These are phyloP conservation scores for Huso huso DNA, from an alignment of 2,797 vertebrate genomes.

Conservation along the genomic window DNA sequence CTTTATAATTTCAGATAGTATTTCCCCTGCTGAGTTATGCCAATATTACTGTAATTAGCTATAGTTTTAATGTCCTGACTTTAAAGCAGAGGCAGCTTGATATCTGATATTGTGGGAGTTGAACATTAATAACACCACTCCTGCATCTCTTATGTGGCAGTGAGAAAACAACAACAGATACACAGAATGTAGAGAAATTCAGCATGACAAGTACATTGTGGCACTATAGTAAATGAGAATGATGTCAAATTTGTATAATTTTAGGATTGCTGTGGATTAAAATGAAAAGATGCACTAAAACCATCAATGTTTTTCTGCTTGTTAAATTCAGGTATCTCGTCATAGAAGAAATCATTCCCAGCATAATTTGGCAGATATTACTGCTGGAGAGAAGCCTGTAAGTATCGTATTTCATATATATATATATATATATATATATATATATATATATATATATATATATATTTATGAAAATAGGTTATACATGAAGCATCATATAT, in stretches of 20 bases:
- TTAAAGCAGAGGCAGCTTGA: neutral
- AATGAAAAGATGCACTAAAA: neutral
- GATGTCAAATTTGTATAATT: no score
- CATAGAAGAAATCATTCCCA: constrained; percentile 68
- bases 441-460: no score
- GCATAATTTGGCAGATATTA: constrained; percentile 53
- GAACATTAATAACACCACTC: neutral
- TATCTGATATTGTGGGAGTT: constrained; percentile 1
- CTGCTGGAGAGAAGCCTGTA: constrained; percentile 51
- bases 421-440: neutral
- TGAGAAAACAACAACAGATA: neutral
- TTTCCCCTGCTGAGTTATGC: no score
- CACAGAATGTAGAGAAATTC: neutral
- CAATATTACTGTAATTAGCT: no score
- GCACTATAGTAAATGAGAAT: no score
- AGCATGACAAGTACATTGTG: neutral
- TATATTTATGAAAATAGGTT: neutral
- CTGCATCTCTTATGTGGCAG: neutral
- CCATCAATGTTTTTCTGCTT: constrained; percentile 2
- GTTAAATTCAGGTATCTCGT: constrained; percentile 46
- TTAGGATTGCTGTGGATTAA: neutral
- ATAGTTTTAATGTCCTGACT: neutral
- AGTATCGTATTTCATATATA: constrained; percentile 24
- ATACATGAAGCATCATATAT: neutral
- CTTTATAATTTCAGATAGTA: no score